Percentiles rank a stretch among this genome's conserved stretches.
Evolutionary conservation across 92 coral and sea anemone genomes (phyloP).

Genomic region (Diadumene lineata): DNA sequence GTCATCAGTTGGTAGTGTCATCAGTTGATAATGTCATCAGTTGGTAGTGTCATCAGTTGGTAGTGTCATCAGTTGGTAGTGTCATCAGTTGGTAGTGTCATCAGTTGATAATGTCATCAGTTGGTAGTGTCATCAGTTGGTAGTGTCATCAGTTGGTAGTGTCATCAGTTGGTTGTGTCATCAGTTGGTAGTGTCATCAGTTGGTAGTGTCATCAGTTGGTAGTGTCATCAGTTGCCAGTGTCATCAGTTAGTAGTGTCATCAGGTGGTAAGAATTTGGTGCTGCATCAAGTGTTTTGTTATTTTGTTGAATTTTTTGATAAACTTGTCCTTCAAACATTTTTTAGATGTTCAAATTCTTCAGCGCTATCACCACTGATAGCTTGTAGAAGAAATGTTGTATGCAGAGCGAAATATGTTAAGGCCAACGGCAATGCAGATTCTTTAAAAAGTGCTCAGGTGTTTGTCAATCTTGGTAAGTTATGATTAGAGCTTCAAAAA

Average conservation of each 20-base stretch:
- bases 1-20: neutral
- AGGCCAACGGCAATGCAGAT: neutral
- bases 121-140: neutral
- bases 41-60: neutral
- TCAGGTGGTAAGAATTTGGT: neutral
- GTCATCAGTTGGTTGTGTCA: neutral
- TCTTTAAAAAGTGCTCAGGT: slow-evolving; percentile 25
- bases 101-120: neutral
- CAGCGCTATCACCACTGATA: neutral
- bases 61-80: neutral
- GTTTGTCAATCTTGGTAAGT: slow-evolving; percentile 35
- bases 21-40: slow-evolving; percentile 7
- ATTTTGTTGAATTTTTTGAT: neutral
- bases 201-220: neutral
- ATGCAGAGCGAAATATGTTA: slow-evolving; percentile 30
- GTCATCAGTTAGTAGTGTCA: neutral
- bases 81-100: no score
- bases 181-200: neutral
- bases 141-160: neutral
- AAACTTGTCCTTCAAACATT: neutral
- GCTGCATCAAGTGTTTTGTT: neutral
- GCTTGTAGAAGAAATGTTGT: slow-evolving; percentile 6
- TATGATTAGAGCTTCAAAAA: neutral
- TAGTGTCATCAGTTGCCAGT: neutral
- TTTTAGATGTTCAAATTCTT: neutral